Evolutionary conservation across 2,797 vertebrate genomes (phyloP), one percentile per base, ranked within the genome.

Genomic region (Sebastes hubbsi): DNA sequence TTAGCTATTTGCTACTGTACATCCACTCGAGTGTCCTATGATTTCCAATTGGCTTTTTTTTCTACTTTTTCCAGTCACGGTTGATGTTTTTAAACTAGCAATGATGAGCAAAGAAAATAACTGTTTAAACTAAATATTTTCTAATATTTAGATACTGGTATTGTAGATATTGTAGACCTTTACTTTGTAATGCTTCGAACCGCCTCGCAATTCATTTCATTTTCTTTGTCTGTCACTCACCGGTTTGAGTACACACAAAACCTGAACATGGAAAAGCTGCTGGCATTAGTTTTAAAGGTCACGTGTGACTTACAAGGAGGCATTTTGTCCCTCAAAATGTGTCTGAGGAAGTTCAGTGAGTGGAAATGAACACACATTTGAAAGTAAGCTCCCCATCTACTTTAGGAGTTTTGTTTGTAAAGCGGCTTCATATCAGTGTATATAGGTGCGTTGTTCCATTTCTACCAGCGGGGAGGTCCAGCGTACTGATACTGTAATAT

Each of bases 1-100:
- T 82, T 58, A 56, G 62, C 68, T 69, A 85, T 54, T 59, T 66
- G 25, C 76, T 63, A 42, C 34, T 80, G 46, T 78, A 65, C 61
- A 46, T 84, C 72, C 79, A 90, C 84, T 80, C n/a, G 85, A 86
- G 80, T 88, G 85, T 91, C 80, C 74, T 86, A 68, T 90, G 30
- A 84, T 89, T 89, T 89, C 56, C 62, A 88, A 79, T 92, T 89
- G 65, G 86, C 81, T 85, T 77, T 81, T 79, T 82, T 84, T 89
- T 81, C 36, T 55, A 60, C 66, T 70, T 80, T 87, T 78, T 64
- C 22, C 62, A 65, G 70, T 85, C 64, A 83, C 71, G 3, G 56
- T 8, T 16, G 54, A 75, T 32, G 32, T 82, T 88, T 92, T 77
- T 78, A n/a, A 89, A 78, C 67, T 61, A 84, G 72, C 61, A 79